Evolutionary conservation across 53 echinoderm and acorn worm species (phyloP).

Genomic region (Arbacia lixula): DNA sequence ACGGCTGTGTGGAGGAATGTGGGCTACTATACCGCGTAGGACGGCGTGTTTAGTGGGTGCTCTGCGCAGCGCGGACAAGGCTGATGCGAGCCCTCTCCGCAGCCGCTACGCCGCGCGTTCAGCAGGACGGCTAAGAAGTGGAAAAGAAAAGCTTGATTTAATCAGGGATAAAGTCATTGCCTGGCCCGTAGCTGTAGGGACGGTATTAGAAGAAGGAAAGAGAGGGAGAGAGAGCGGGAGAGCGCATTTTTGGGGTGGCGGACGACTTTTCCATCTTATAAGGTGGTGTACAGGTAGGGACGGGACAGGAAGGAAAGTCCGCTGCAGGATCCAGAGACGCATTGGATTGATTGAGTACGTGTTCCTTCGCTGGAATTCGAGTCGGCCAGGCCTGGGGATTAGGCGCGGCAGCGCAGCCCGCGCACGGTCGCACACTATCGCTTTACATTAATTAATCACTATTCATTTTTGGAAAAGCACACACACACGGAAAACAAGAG

Average conservation of each 20-base stretch:
- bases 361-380: conserved; percentile 48
- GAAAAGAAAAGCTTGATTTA: conserved; percentile 43
- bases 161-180: conserved; percentile 50
- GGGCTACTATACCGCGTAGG: too few relatives aligned
- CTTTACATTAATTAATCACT: conserved; percentile 64
- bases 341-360: conserved; percentile 41
- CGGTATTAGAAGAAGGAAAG: too few relatives aligned
- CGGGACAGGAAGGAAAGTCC: not conserved
- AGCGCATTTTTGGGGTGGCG: conserved; percentile 1
- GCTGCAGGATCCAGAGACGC: not conserved
- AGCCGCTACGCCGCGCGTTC: not conserved
- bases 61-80: too few relatives aligned
- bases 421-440: conserved; percentile 23
- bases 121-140: not conserved
- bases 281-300: not conserved
- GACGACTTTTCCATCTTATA: conserved; percentile 32
- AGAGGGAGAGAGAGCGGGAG: too few relatives aligned
- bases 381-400: conserved; percentile 48
- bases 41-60: too few relatives aligned
- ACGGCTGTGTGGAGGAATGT: too few relatives aligned
- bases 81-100: not conserved
- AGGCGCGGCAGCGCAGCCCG: not conserved
- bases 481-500: conserved; percentile 27
- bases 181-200: too few relatives aligned
- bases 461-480: conserved; percentile 53